Base-by-base conservation (phyloP, 2,888 invertebrate genomes). In the Luperina nickerlii region DNA sequence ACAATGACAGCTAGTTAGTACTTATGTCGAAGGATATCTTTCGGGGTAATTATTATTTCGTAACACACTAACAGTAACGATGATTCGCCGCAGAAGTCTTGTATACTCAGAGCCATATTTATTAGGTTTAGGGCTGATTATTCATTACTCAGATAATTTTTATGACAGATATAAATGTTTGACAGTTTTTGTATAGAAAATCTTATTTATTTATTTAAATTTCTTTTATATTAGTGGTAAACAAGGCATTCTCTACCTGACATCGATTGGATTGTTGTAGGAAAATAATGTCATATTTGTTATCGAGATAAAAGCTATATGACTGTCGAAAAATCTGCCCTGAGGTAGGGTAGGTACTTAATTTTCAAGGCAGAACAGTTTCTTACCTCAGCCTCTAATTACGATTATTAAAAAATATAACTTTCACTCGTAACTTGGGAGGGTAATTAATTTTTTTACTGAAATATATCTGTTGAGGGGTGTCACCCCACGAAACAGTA, bases 401-500 rank as follows among this genome's bases (percentile, higher is more conserved):
- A 42, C 45, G 27, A 20, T 72, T 70, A 57, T 75, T 79, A 79
- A 79, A 73, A 70, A 74, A 45, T 60, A 60, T 70, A 65, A 67
- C 69, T 71, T 68, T 68, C 70, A 45, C 57, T 42, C 27, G 48
- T 83, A 79, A 85, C 80, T 87, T 75, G 78, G 89, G 77, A 82
- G 88, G 88, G 82, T 88, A 89, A 90, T 92, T 87, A 87, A 88
- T 82, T 89, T 88, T 89, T 91, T 90, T 85, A 84, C 88, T 76
- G 86, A 83, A 82, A 86, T 86, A 83, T 89, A 88, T 90, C 88
- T 89, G 84, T 91, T 86, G 78, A 89, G 87, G 92, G 93, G 92
- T 90, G 92, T 85, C 94, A 93, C 95, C 95, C 96, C 88, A 90
- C 88, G 95, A 90, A 94, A 95, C 90, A 87, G 79, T 92, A 96